Base-by-base conservation (phyloP, 35 echinoderm and acorn worm genomes). In the Lytechinus pictus region DNA sequence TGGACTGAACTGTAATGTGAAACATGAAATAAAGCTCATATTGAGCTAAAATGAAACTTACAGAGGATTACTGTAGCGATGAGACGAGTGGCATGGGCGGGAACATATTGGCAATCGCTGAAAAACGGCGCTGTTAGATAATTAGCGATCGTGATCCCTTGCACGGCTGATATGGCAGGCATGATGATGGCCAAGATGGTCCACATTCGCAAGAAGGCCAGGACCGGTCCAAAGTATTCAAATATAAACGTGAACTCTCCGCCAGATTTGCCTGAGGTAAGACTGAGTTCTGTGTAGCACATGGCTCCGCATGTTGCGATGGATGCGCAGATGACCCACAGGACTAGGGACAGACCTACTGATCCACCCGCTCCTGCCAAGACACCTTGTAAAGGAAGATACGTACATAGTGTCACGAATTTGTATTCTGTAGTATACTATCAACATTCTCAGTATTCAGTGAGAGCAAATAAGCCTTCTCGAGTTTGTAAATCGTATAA, bases 61-160 rank as follows among this genome's bases (percentile, higher is more conserved):
- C 94, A 86, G 12, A 97, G 86, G 4, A 86, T 8, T 53, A 91
- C 87, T 1, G 91, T 95, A 19, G 58, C 11, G 55, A 97, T 95
- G 27, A 91, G 52, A 27, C 91, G 94, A 21, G 94, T 27, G 1
- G 91, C 94, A 57, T 95, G 86, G 52, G 94, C 61, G 3, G 94
- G 89, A 8, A 92, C 28, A 19, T 89, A 54, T 54, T 95, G 57
- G 54, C 96, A 96, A 58, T 95, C 86, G 54, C 53, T 52, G 28
- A 95, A 97, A 10, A 97, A 66, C 6, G 96, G 96, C n/a, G 44
- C 52, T 6, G 96, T 61, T 4, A 99, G 60, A 56, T 99, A 99
- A 3, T 96, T 97, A 5, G 98, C 96, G 19, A 96, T 95, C 7
- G 97, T 97, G 54, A 99, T 94, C 52, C 96, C 93, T 8, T 97